A percentile compares a stretch with the other conserved stretches of the same genome.
phyloP scores from a whole-genome alignment of 2,113 vertebrate species.

The Paratilapia polleni region DNA sequence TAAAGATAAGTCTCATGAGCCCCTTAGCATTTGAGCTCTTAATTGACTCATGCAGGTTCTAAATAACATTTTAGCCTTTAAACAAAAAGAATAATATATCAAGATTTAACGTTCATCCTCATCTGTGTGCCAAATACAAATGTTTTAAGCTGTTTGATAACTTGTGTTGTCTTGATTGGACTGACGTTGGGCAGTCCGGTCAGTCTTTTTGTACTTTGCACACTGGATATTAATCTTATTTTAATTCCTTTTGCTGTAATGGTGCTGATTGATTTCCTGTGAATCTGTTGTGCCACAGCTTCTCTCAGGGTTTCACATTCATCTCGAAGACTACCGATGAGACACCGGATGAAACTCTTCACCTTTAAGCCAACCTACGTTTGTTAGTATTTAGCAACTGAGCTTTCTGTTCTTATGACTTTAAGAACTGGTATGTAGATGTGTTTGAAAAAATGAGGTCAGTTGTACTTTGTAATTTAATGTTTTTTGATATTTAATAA shows the following conservation, averaged over 20 bases:
- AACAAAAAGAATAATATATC: background rate
- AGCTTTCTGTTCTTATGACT: background rate
- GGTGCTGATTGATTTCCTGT: background rate
- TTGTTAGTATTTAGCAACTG: background rate
- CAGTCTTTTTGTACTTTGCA: slow-evolving; percentile 32
- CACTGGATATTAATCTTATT: slow-evolving; percentile 18
- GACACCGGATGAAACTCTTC: background rate
- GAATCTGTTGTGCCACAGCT: background rate
- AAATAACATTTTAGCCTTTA: background rate
- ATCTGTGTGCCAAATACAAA: background rate
- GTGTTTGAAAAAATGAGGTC: background rate
- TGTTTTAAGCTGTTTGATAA: background rate
- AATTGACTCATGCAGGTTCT: background rate
- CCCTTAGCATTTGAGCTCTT: background rate
- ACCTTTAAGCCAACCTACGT: background rate
- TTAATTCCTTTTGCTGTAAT: background rate
- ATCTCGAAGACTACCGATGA: slow-evolving; percentile 18
- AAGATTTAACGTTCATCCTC: background rate
- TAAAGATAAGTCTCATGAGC: background rate
- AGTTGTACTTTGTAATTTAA: slow-evolving; percentile 35
- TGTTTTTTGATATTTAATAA: slow-evolving; percentile 69
- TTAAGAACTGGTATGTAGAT: background rate
- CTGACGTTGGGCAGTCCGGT: background rate
- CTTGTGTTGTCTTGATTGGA: background rate
- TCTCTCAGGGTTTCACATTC: slow-evolving; percentile 38